These are phyloP conservation scores for Macrophya annulata DNA, from an alignment of 2,888 invertebrate genomes.

Conservation along the genomic window DNA sequence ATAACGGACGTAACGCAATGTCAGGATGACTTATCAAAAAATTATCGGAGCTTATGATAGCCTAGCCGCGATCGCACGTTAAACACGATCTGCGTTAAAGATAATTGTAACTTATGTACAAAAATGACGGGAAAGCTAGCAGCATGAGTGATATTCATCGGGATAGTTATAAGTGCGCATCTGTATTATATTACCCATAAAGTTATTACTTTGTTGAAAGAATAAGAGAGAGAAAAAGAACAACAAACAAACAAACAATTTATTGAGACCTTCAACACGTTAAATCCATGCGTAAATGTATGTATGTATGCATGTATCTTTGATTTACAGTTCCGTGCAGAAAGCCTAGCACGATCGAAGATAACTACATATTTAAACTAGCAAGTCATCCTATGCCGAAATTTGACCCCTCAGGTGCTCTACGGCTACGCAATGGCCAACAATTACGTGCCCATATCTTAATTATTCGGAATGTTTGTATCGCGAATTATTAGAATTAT, in stretches of 20 bases:
- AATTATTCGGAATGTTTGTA: conserved; percentile 32
- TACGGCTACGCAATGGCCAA: conserved; percentile 23
- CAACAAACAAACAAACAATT: not conserved
- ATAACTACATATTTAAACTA: conserved; percentile 51
- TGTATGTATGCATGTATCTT: not conserved
- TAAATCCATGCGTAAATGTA: not conserved
- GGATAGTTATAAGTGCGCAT: not conserved
- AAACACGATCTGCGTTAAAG: conserved; percentile 14
- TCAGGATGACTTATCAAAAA: conserved; percentile 70
- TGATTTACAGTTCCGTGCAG: not conserved
- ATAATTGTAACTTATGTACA: not conserved
- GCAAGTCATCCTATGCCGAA: conserved; percentile 54
- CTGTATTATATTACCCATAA: not conserved
- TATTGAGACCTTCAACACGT: not conserved
- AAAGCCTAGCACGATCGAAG: conserved; percentile 30
- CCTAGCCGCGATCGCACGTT: conserved; percentile 1
- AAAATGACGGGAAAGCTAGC: not conserved
- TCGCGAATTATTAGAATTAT: not conserved
- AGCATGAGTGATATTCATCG: not conserved
- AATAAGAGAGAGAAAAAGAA: not conserved
- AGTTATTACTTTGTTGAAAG: not conserved
- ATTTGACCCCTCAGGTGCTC: conserved; percentile 50
- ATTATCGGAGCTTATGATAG: conserved; percentile 56
- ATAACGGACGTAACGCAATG: conserved; percentile 64
- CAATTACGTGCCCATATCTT: conserved; percentile 23